Percentiles rank a stretch among this genome's conserved stretches.
Conservation (phyloP, 2,888 invertebrate species). For the Bombylius major region DNA sequence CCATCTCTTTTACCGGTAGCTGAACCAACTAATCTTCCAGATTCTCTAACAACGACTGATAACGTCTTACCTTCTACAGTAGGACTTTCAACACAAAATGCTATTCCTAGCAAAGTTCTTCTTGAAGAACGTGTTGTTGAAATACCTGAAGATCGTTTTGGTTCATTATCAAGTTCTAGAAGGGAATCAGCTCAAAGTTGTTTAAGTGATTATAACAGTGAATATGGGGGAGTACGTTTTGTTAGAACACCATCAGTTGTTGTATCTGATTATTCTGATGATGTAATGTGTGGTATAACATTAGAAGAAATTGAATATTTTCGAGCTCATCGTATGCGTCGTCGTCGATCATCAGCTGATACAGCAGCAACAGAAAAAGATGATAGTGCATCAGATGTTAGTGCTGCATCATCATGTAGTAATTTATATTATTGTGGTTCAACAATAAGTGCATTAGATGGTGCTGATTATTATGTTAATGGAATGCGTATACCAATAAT, state of each 20-base stretch:
- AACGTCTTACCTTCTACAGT: conserved; percentile 9
- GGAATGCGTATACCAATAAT: conserved; percentile 42
- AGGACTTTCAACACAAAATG: conserved; percentile 15
- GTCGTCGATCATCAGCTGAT: conserved; percentile 30
- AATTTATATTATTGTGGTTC: conserved; percentile 46
- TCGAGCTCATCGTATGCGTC: conserved; percentile 36
- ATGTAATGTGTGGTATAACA: conserved; percentile 43
- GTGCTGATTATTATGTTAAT: conserved; percentile 37
- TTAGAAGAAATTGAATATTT: conserved; percentile 48
- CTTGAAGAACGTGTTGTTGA: conserved; percentile 45
- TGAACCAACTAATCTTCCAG: conserved; percentile 32
- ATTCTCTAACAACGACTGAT: conserved; percentile 22
- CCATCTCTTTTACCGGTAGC: conserved; percentile 33
- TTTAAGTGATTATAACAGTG: conserved; percentile 37
- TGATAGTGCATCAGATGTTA: conserved; percentile 40
- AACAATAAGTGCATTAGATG: conserved; percentile 42
- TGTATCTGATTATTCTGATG: conserved; percentile 77
- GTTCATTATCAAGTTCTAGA: conserved; percentile 32
- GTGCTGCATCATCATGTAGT: conserved; percentile 45
- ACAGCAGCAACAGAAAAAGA: conserved; percentile 24
- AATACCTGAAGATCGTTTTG: conserved; percentile 37
- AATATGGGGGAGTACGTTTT: conserved; percentile 43
- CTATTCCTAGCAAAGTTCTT: conserved; percentile 38
- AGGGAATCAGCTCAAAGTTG: conserved; percentile 38
- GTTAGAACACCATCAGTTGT: conserved; percentile 77